Evolutionary conservation across 2,797 vertebrate genomes (phyloP).

Genomic region (Chaetodon trifasciatus): DNA sequence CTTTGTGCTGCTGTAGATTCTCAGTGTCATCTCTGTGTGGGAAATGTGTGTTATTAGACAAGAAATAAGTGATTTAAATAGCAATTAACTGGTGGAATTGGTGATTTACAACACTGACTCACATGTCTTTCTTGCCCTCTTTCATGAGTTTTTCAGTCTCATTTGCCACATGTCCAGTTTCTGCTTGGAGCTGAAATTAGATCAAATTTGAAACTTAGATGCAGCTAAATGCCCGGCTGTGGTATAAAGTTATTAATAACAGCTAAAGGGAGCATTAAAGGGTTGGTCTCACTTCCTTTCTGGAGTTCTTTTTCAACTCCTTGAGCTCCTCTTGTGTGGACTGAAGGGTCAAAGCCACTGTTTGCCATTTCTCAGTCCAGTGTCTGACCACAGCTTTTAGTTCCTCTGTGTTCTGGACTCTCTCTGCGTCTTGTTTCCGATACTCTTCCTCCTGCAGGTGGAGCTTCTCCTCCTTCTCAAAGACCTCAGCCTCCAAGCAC

Average conservation of each 20-base stretch:
- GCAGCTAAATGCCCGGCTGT: not conserved
- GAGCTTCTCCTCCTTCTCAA: slow-evolving; percentile 64
- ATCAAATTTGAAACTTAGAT: not conserved
- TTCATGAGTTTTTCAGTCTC: slow-evolving; percentile 53
- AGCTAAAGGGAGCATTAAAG: not conserved
- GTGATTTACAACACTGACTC: slow-evolving; percentile 24
- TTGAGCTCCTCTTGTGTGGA: slow-evolving; percentile 79
- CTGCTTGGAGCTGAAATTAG: slow-evolving; percentile 44
- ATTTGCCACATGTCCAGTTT: slow-evolving; percentile 18
- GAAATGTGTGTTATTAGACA: not conserved
- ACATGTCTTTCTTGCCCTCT: slow-evolving; percentile 59
- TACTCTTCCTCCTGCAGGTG: slow-evolving; percentile 64
- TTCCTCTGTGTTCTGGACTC: slow-evolving; percentile 66
- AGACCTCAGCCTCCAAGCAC: slow-evolving; percentile 67
- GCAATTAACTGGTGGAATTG: not conserved
- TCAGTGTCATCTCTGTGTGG: slow-evolving; percentile 60
- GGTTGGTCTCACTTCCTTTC: slow-evolving; percentile 60
- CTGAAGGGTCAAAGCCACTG: slow-evolving; percentile 74
- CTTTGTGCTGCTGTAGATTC: slow-evolving; percentile 51
- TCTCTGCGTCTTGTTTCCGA: slow-evolving; percentile 54
- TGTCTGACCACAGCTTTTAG: slow-evolving; percentile 76
- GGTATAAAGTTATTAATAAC: not conserved
- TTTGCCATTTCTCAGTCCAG: slow-evolving; percentile 85
- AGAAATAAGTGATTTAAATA: not conserved
- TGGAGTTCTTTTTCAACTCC: slow-evolving; percentile 55